phyloP scores from a whole-genome alignment of 2,113 vertebrate genomes.

The Catharus bicknelli region DNA sequence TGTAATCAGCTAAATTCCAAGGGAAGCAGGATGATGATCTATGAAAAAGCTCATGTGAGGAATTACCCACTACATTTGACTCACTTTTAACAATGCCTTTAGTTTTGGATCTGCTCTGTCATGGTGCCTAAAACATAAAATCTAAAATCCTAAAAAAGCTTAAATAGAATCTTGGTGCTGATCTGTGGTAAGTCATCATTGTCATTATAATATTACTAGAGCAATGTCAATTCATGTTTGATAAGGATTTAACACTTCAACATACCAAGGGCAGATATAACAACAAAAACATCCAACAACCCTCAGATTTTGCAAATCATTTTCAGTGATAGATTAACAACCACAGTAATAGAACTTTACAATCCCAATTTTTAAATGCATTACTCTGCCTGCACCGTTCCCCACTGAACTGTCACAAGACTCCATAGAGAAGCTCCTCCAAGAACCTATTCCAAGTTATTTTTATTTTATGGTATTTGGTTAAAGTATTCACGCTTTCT shows the following conservation, averaged over 20 bases:
- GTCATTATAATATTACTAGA: not conserved
- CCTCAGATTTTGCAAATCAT: not conserved
- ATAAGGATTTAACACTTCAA: not conserved
- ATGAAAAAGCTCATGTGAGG: not conserved
- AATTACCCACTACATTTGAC: not conserved
- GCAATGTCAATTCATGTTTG: not conserved
- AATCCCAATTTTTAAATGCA: not conserved
- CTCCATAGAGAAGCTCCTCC: not conserved
- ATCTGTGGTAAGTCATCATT: not conserved
- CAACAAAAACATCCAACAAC: not conserved
- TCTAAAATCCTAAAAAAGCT: not conserved
- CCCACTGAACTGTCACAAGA: not conserved
- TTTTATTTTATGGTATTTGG: slow-evolving; percentile 29
- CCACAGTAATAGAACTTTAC: not conserved
- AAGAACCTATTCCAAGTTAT: not conserved
- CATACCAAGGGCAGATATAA: not conserved
- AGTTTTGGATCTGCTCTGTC: not conserved
- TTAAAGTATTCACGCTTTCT: slow-evolving; percentile 2
- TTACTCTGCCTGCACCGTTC: not conserved
- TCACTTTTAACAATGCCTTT: not conserved
- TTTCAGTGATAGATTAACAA: not conserved
- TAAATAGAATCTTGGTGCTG: not conserved
- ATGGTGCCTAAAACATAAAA: not conserved
- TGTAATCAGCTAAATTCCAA: not conserved
- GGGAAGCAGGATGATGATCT: not conserved